A percentile compares a stretch with the other conserved stretches of the same genome.
These are phyloP conservation scores for Otocyon megalotis DNA, from an alignment of 2,113 vertebrate genomes.

Conservation along the genomic window DNA sequence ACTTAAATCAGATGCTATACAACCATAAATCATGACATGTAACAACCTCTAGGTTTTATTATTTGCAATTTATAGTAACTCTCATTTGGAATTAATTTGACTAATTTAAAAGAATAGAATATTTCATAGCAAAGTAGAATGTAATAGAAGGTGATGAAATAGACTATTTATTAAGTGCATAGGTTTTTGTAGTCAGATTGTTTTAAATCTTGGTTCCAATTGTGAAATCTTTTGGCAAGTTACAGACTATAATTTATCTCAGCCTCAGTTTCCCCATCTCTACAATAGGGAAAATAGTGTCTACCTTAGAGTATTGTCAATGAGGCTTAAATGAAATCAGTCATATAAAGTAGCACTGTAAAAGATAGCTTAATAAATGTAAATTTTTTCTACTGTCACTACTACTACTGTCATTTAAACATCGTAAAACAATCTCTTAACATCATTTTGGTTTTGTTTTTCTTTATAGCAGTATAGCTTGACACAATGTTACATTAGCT, in stretches of 20 bases:
- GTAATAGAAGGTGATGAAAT: not conserved
- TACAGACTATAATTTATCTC: not conserved
- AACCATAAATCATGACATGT: conserved; percentile 29
- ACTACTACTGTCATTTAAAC: not conserved
- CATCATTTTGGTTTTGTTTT: not conserved
- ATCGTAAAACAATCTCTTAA: not conserved
- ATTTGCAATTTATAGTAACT: conserved; percentile 20
- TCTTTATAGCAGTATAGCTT: not conserved
- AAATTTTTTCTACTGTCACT: not conserved
- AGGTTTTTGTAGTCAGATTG: not conserved
- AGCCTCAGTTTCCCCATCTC: conserved; percentile 21
- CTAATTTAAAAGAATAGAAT: conserved; percentile 32
- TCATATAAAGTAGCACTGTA: not conserved
- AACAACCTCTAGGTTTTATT: not conserved
- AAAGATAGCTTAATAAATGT: not conserved
- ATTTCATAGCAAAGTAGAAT: not conserved
- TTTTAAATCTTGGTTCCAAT: not conserved
- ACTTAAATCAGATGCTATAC: conserved; percentile 32
- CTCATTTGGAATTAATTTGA: conserved; percentile 39
- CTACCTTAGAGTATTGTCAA: not conserved
- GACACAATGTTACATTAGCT: not conserved
- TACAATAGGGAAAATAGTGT: not conserved
- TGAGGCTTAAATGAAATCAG: not conserved
- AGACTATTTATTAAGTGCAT: not conserved
- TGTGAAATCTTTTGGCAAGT: not conserved